phyloP scores from a whole-genome alignment of 1,140 invertebrate genomes.

The Saxidomus purpurata region DNA sequence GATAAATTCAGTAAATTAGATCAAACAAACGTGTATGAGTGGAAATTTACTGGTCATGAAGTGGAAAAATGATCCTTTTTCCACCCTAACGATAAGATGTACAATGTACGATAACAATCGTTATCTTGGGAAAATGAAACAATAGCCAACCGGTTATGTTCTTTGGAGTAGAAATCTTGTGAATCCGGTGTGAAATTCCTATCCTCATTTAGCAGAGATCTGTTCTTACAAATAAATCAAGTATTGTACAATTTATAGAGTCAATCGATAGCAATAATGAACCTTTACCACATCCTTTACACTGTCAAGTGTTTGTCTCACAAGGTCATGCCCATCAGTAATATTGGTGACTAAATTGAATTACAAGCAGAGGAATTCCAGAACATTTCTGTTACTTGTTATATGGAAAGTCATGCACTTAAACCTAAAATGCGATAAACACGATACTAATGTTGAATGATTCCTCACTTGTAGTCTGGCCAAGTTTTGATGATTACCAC shows the following conservation, averaged over 20 bases:
- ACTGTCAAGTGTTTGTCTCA: background rate
- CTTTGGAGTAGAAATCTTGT: background rate
- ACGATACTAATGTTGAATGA: too few species aligned
- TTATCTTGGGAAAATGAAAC: background rate
- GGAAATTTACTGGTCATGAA: too few species aligned
- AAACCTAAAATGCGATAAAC: too few species aligned
- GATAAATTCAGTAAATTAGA: too few species aligned
- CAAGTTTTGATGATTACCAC: too few species aligned
- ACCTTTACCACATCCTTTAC: background rate
- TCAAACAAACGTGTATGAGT: too few species aligned
- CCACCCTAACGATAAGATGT: too few species aligned
- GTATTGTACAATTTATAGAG: background rate
- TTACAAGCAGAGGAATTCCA: background rate
- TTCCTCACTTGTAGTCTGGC: too few species aligned
- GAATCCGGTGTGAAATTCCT: background rate
- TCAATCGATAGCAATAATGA: constrained; percentile 6
- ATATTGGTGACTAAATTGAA: constrained; percentile 12
- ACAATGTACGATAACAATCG: too few species aligned
- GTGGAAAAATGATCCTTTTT: too few species aligned
- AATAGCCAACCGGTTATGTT: background rate
- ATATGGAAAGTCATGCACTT: too few species aligned
- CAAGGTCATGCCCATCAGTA: background rate
- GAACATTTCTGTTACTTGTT: background rate
- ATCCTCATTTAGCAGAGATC: constrained; percentile 4
- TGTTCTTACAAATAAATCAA: constrained; percentile 1